These are phyloP conservation scores for Ditula angustiorana DNA, from an alignment of 2,888 invertebrate genomes.

Conservation along the genomic window DNA sequence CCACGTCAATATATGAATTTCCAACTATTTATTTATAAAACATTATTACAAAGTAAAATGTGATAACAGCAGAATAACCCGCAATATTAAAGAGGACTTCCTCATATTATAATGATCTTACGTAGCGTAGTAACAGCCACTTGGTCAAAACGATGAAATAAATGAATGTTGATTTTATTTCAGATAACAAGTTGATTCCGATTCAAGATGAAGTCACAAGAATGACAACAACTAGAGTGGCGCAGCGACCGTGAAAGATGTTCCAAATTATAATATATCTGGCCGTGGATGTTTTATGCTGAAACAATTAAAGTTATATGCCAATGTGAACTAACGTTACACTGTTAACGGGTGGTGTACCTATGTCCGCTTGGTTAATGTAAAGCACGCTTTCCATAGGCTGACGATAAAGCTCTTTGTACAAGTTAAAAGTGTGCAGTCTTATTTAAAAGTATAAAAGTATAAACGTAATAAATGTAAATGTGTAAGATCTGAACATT, in stretches of 20 bases:
- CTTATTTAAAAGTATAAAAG: slow-evolving; percentile 17
- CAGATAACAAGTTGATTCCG: slow-evolving; percentile 28
- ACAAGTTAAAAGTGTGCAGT: slow-evolving; percentile 23
- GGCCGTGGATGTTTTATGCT: slow-evolving; percentile 71
- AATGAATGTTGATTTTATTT: slow-evolving; percentile 24
- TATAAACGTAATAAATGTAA: slow-evolving; percentile 10
- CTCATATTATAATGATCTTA: slow-evolving; percentile 35
- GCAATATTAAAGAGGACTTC: slow-evolving; percentile 41
- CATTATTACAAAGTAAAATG: slow-evolving; percentile 67
- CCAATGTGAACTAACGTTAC: slow-evolving; percentile 53
- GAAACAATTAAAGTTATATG: slow-evolving; percentile 78
- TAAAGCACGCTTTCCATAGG: slow-evolving; percentile 14
- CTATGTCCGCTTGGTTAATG: slow-evolving; percentile 15
- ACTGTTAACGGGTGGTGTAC: slow-evolving; percentile 16
- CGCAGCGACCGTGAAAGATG: slow-evolving; percentile 49
- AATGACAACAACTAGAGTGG: slow-evolving; percentile 40
- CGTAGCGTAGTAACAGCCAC: slow-evolving; percentile 26
- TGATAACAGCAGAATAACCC: slow-evolving; percentile 48
- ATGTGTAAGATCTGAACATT: not conserved
- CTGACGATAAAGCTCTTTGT: slow-evolving; percentile 26
- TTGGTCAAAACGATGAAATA: slow-evolving; percentile 10
- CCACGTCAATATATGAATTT: slow-evolving; percentile 53
- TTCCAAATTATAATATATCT: slow-evolving; percentile 64
- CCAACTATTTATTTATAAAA: slow-evolving; percentile 72
- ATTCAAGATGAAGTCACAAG: slow-evolving; percentile 30